Evolutionary conservation across 2,113 vertebrate genomes (phyloP).

Genomic region (Equus quagga): DNA sequence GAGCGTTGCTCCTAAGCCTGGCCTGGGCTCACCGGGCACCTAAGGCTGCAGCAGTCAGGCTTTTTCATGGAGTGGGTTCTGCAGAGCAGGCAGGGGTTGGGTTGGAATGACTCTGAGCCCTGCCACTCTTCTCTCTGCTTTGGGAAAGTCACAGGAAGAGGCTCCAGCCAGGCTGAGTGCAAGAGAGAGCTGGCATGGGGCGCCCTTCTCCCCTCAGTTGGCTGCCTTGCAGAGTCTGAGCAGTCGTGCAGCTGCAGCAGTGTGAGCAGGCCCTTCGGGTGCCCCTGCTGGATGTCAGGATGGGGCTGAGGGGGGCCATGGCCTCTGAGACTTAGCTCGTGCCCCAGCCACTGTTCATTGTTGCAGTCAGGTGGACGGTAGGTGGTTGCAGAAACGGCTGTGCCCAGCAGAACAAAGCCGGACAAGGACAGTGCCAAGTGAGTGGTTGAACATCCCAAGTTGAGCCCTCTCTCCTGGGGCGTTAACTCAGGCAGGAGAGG

Average conservation of each 20-base stretch:
- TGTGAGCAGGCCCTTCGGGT: accelerated
- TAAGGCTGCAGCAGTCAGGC: not conserved
- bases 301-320: accelerated
- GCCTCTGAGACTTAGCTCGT: not conserved
- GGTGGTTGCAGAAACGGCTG: not conserved
- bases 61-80: not conserved
- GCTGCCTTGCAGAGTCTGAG: not conserved
- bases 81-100: not conserved
- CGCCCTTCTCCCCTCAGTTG: not conserved
- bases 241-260: not conserved
- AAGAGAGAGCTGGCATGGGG: not conserved
- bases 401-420: not conserved
- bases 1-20: not conserved
- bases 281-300: not conserved
- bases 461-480: not conserved
- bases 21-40: not conserved
- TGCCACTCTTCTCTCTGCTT: not conserved
- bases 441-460: accelerated
- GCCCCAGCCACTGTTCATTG: not conserved
- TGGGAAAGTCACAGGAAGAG: not conserved
- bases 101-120: too few relatives aligned
- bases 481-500: not conserved
- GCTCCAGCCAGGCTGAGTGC: not conserved
- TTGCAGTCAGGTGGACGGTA: not conserved
- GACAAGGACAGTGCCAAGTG: not conserved